Conservation (phyloP, 2,113 vertebrate genomes). For the Noctilio leporinus region DNA sequence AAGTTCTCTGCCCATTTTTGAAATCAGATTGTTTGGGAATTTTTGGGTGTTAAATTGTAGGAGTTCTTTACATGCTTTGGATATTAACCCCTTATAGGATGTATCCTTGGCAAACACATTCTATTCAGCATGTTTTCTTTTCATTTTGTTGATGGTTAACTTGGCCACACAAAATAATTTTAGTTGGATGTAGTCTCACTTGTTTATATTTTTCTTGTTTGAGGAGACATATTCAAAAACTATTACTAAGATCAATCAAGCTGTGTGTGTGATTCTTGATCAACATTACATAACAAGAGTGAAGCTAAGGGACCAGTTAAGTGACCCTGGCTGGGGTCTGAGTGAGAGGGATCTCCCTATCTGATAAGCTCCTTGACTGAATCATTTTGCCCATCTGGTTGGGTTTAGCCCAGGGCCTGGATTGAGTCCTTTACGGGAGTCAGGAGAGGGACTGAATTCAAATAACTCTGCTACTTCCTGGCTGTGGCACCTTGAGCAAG, state of each 20-base stretch:
- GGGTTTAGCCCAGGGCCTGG: not conserved
- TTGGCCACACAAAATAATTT: no score
- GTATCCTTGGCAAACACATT: no score
- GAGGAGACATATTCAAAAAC: no score
- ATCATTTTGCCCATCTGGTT: not conserved
- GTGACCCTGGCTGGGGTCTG: not conserved
- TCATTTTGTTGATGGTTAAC: no score
- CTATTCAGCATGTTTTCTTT: no score
- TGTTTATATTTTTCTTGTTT: no score
- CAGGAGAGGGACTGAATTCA: not conserved
- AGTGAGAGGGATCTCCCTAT: not conserved
- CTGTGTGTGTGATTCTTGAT: not conserved
- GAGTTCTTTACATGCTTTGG: no score
- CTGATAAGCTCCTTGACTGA: not conserved
- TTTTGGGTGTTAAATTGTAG: no score
- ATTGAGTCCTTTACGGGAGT: not conserved
- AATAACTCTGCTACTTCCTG: not conserved
- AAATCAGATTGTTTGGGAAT: no score
- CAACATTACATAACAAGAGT: not conserved
- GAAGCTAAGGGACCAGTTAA: not conserved
- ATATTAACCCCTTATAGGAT: no score
- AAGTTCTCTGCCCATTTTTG: no score
- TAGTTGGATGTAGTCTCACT: no score
- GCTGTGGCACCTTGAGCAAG: not conserved
- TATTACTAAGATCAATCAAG: not conserved